Evolutionary conservation across 35 echinoderm and acorn worm genomes (phyloP), one percentile per base, ranked within the genome.

Genomic region (Nesometra sesokonis): DNA sequence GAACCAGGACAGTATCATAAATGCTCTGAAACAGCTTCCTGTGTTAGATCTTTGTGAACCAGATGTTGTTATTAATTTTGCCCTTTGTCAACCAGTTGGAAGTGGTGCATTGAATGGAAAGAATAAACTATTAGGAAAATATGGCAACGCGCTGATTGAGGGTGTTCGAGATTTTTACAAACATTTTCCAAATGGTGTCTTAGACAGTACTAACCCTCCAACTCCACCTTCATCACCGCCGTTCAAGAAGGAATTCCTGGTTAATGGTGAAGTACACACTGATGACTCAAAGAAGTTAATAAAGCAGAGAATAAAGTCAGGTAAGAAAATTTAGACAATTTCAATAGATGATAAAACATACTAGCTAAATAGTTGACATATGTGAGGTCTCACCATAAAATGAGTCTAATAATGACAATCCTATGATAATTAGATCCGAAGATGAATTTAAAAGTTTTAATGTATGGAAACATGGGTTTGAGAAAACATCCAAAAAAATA

Each of bases 101-200:
- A 91, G 89, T 35, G 77, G 83, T 30, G 88, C 91, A 30, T 67
- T 88, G 3, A 92, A 93, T 87, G 96, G 96, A 21, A 76, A 86
- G 21, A 94, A 89, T 35, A 87, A 81, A 21, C 90, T 99, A 30
- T 85, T 76, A 36, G 96, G 96, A n/a, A 83, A 36, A 35, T 99
- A 94, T 86, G 96, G 96, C 36, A 85, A 99, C 47, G 95, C 92
- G 0, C 88, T 94, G 34, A 82, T 99, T 35, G 96, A 99, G 78
- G 93, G 96, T 29, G 90, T 99, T 5, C 84, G 90, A 32, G 96
- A 99, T 81, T 99, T 94, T 46, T 99, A 94, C 78, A 88, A 77
- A 13, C 80, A 91, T 33, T 82, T 99, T 34, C 89, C 87, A 27
- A 90, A 91, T 29, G 96, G 96, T 77, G 87, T 90, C 0, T 77